Base-by-base conservation (phyloP, 2,888 invertebrate species). In the Drosophila putrida region DNA sequence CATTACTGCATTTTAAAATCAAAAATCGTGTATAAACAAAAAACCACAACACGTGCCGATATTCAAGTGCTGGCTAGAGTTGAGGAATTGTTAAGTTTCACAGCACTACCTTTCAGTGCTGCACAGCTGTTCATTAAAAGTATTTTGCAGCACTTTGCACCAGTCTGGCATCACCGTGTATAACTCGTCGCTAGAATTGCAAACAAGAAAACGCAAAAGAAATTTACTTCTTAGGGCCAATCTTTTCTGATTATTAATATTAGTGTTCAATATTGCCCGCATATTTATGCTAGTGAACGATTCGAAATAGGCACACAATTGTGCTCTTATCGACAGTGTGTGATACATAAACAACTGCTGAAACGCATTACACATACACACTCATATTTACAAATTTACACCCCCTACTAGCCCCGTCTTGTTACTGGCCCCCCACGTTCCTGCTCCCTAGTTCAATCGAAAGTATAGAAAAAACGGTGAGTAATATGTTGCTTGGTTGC, bases 1-100 rank as follows among this genome's bases (percentile, higher is more conserved):
- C 98, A 98, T 98, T 55, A 66, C 67, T 62, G 82, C 71, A 78
- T 73, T 68, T 71, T 74, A 55, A 41, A 36, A 28, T 5, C 4
- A 27, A 39, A 57, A 62, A 46, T 43, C 71, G 43, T 38, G 63
- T 53, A 80, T 83, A 84, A 86, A 84, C 87, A 87, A 76, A 64
- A 39, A 62, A 39, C 10, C 10, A 36, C 33, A 75, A 67, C 83
- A 88, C 89, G 84, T 84, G 84, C 69, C 69, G 65, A 49, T 54
- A 41, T 10, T 38, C 8, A n/a, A 58, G 59, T 66, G 61, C 25
- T 59, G 55, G 5, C 8, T n/a, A 47, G 20, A 33, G 27, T 27
- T 41, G 39, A 10, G 1, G 4, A 31, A 6, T 57, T 6, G 4
- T 5, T 13, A 6, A 9, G 13, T 6, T 61, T 49, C 15, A 6